phyloP scores from a whole-genome alignment of 2,113 vertebrate species.

The Chroicocephalus ridibundus region DNA sequence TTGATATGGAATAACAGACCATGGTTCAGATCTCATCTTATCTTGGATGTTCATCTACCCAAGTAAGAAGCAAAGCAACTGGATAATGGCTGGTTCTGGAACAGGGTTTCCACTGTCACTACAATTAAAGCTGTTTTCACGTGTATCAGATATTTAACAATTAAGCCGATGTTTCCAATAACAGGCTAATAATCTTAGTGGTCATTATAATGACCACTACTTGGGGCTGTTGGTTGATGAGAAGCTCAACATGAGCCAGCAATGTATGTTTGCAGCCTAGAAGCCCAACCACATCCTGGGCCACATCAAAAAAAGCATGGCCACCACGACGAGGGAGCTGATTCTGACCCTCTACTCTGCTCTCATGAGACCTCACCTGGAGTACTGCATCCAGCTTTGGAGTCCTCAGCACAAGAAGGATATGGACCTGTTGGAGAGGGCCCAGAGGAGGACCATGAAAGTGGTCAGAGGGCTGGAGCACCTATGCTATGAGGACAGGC shows the following conservation, averaged over 20 bases:
- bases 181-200: neutral
- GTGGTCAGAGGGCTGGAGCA: neutral
- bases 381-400: neutral
- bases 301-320: neutral
- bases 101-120: neutral
- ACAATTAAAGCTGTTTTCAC: neutral
- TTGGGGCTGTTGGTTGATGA: neutral
- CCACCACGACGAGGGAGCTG: neutral
- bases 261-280: neutral
- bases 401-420: neutral
- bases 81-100: neutral
- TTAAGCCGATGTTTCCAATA: neutral
- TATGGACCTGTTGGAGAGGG: neutral
- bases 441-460: neutral
- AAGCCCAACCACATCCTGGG: neutral
- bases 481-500: neutral
- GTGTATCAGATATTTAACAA: neutral
- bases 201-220: neutral
- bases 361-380: neutral
- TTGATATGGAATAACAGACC: neutral
- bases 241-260: neutral
- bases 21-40: neutral
- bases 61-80: neutral
- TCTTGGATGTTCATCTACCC: neutral
- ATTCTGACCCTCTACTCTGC: neutral